A percentile compares a stretch with the other conserved stretches of the same genome.
phyloP scores from a whole-genome alignment of 2,888 invertebrate genomes.

The Ecdyonurus torrentis region DNA sequence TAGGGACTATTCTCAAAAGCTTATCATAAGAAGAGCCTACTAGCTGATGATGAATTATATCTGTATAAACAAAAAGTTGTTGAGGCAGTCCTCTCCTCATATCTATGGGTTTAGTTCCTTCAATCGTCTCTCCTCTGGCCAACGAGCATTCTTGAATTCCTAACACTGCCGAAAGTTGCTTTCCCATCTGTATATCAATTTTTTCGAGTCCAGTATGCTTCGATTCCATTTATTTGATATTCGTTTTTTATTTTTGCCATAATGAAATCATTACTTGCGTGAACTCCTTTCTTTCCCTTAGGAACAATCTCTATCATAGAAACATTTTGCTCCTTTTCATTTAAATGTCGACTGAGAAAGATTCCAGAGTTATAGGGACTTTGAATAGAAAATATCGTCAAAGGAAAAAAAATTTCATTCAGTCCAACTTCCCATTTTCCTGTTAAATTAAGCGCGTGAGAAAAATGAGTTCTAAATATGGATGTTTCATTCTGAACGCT shows the following conservation, averaged over 20 bases:
- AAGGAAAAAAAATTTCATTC: constrained; percentile 14
- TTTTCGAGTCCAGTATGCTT: not conserved
- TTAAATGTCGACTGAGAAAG: not conserved
- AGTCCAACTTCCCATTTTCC: constrained; percentile 16
- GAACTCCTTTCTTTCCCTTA: not conserved
- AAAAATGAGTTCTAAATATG: constrained; percentile 16
- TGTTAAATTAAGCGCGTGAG: constrained; percentile 11
- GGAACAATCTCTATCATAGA: no score
- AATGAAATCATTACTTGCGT: not conserved
- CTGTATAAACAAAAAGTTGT: constrained; percentile 14
- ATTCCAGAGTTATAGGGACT: not conserved
- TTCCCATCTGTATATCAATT: not conserved
- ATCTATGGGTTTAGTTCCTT: not conserved
- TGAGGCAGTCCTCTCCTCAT: not conserved
- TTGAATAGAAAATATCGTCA: not conserved
- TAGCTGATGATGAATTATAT: constrained; percentile 16
- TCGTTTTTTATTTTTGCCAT: not conserved
- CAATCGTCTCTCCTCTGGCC: not conserved
- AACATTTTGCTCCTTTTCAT: not conserved
- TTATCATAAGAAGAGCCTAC: constrained; percentile 17
- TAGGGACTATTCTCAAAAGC: constrained; percentile 16
- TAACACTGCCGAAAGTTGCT: no score
- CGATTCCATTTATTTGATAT: constrained; percentile 3
- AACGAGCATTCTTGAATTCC: not conserved
- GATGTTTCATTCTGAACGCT: constrained; percentile 17